Conservation (phyloP, 1,140 invertebrate species). For the Anoplophora glabripennis region DNA sequence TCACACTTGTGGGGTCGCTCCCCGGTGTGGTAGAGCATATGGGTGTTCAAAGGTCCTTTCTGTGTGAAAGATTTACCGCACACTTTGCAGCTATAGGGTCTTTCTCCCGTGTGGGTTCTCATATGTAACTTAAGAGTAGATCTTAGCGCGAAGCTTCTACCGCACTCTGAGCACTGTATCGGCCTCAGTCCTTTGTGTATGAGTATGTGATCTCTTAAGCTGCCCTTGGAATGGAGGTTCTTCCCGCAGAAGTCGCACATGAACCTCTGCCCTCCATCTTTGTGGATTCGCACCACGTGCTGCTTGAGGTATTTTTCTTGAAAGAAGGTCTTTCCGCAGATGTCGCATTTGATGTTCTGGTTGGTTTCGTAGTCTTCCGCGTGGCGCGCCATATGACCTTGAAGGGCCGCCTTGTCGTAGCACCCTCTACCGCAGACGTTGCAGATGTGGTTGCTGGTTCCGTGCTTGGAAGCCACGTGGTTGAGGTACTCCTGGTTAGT, state of each 20-base stretch:
- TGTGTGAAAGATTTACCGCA: conserved; percentile 61
- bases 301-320: conserved; percentile 25
- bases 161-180: conserved; percentile 34
- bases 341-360: conserved; percentile 49
- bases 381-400: conserved; percentile 34
- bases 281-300: conserved; percentile 27
- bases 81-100: conserved; percentile 66
- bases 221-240: conserved; percentile 18
- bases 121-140: conserved; percentile 62
- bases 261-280: conserved; percentile 18
- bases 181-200: conserved; percentile 64
- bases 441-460: conserved; percentile 29
- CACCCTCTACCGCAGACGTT: conserved; percentile 28
- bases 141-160: conserved; percentile 26
- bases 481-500: conserved; percentile 29
- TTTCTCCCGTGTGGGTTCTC: conserved; percentile 71
- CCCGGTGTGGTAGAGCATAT: conserved; percentile 55
- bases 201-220: conserved; percentile 56
- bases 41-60: conserved; percentile 33
- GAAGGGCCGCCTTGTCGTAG: conserved; percentile 24
- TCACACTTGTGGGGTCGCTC: conserved; percentile 61
- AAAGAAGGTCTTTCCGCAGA: conserved; percentile 48
- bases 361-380: conserved; percentile 34
- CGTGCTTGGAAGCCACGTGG: conserved; percentile 30
- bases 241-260: conserved; percentile 37